Percentiles rank a stretch among this genome's conserved stretches.
Evolutionary conservation across 2,888 invertebrate species (phyloP).

Genomic region (Trilocha varians): DNA sequence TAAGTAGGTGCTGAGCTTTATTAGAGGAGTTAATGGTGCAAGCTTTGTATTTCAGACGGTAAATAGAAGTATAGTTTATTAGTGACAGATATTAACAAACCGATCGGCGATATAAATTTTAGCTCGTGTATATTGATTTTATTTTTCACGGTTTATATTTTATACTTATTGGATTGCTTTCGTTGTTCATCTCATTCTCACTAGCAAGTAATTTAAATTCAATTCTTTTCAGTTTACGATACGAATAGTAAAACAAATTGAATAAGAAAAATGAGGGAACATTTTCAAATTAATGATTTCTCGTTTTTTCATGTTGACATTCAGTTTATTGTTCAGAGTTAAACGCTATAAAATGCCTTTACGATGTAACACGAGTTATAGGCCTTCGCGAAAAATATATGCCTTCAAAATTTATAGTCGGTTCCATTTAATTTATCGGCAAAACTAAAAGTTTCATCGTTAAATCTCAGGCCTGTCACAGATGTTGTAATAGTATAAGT

Average conservation of each 20-base stretch:
- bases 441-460: slow-evolving; percentile 50
- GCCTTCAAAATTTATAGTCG: slow-evolving; percentile 52
- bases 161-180: too few relatives aligned
- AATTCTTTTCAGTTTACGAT: too few relatives aligned
- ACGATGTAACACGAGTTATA: slow-evolving; percentile 35
- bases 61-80: too few relatives aligned
- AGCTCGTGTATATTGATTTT: too few relatives aligned
- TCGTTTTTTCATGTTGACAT: slow-evolving; percentile 22
- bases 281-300: slow-evolving; percentile 16
- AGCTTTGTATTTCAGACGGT: too few relatives aligned
- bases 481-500: neutral
- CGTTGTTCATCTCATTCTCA: too few relatives aligned
- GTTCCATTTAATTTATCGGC: slow-evolving; percentile 53
- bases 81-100: too few relatives aligned
- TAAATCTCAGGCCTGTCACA: slow-evolving; percentile 4
- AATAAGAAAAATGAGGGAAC: slow-evolving; percentile 6
- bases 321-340: slow-evolving; percentile 31
- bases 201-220: too few relatives aligned
- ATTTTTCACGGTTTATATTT: too few relatives aligned
- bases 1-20: too few relatives aligned
- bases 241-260: neutral
- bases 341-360: slow-evolving; percentile 40
- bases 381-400: slow-evolving; percentile 45
- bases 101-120: too few relatives aligned
- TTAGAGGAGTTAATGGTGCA: too few relatives aligned